These are phyloP conservation scores for Phthorimaea operculella DNA, from an alignment of 1,140 invertebrate genomes.

Conservation along the genomic window DNA sequence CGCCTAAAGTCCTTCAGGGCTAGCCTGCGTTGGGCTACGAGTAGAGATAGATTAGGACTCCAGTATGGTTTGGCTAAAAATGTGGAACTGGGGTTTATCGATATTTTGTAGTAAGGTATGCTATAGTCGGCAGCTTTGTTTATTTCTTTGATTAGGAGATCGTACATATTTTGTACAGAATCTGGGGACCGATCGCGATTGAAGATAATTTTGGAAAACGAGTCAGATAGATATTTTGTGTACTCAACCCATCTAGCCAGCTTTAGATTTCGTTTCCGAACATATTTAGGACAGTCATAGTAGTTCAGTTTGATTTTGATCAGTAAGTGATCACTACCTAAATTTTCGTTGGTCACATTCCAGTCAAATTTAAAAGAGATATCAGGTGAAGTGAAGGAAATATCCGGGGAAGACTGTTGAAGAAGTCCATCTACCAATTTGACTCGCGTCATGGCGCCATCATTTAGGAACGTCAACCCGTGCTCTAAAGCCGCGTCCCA, in stretches of 20 bases:
- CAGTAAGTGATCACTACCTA: conserved; percentile 24
- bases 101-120: conserved; percentile 20
- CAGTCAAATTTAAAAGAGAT: conserved; percentile 17
- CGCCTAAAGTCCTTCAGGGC: conserved; percentile 21
- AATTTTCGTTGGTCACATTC: conserved; percentile 15
- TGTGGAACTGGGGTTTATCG: conserved; percentile 7
- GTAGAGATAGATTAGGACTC: conserved; percentile 17
- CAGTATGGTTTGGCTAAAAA: conserved; percentile 32
- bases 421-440: conserved; percentile 15
- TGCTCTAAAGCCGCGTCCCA: conserved; percentile 12
- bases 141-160: background rate
- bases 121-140: conserved; percentile 16
- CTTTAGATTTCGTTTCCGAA: conserved; percentile 21
- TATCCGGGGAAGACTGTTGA: conserved; percentile 20
- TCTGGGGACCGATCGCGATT: too few relatives aligned
- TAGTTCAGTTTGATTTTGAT: conserved; percentile 10
- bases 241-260: conserved; percentile 19
- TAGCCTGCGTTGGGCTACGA: conserved; percentile 24
- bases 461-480: conserved; percentile 18
- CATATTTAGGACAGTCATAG: background rate
- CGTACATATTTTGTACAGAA: too few relatives aligned
- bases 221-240: background rate
- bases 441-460: conserved; percentile 14
- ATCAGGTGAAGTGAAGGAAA: conserved; percentile 19
- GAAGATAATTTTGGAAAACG: background rate